Evolutionary conservation across 2,797 vertebrate genomes (phyloP), one percentile per base, ranked within the genome.

Genomic region (Tragelaphus eurycerus): DNA sequence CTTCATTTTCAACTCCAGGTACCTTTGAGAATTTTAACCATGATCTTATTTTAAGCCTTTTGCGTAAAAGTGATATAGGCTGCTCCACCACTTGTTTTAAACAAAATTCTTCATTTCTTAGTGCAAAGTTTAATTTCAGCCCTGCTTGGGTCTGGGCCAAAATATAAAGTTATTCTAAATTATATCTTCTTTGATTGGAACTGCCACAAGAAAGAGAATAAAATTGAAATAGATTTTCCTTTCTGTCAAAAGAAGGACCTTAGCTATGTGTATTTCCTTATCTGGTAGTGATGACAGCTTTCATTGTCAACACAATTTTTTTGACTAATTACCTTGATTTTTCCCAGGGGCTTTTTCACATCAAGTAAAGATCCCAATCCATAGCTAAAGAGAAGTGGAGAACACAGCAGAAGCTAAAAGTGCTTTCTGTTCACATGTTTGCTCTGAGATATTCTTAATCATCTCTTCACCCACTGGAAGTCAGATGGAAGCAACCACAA

Each of bases 221-320:
- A 88, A 88, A 92, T 23, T 59, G 38, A 93, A 96, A 60, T 79
- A 34, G 67, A 2, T 96, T 96, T 94, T 92, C 46, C 48, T 92
- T 84, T 31, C 55, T 86, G 5, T 74, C 81, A 85, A 55, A 55
- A 89, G 74, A 83, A 34, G 52, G 59, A 43, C 89, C 81, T 67
- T 97, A 92, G 55, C 93, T 94, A n/a, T 96, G 82, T 89, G 81
- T 95, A n/a, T 89, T 27, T 97, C 96, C 81, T 96, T 93, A 74
- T 74, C 95, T 67, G 55, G 91, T 74, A 96, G 84, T 86, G 52
- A 81, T 91, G 93, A 94, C 91, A 87, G 86, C 54, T 97, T 97
- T 97, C 96, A 98, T 86, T 98, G 57, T 97, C 29, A 62, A 62
- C 29, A 31, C 14, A 29, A 13, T 85, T 43, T 83, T 93, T 87